Percentiles rank a stretch among this genome's conserved stretches.
Conservation (phyloP, 2,797 vertebrate genomes). For the Pseudomugil gertrudae region DNA sequence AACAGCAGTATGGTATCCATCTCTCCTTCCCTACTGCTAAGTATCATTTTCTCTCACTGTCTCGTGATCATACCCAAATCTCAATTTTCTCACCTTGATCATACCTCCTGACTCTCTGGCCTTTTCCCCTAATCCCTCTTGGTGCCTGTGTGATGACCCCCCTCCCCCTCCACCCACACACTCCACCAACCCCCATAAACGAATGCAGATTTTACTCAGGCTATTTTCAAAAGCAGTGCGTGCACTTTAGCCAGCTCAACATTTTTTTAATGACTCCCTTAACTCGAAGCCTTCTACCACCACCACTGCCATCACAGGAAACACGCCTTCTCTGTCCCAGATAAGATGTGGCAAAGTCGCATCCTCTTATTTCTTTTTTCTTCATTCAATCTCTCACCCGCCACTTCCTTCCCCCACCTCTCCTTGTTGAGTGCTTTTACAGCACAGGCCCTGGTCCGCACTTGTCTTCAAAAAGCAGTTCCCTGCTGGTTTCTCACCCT, state of each 20-base stretch:
- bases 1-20: constrained; percentile 19
- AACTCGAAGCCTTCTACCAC: constrained; percentile 63
- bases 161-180: constrained; percentile 6
- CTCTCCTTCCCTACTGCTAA: constrained; percentile 6
- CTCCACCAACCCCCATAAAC: constrained; percentile 65
- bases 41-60: constrained; percentile 14
- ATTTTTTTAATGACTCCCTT: constrained; percentile 82
- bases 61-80: constrained; percentile 43
- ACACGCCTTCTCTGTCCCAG: constrained; percentile 54
- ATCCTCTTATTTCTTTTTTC: constrained; percentile 28
- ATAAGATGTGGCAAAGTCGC: constrained; percentile 56
- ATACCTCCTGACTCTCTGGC: constrained; percentile 28
- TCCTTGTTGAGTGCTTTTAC: constrained; percentile 33
- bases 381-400: constrained; percentile 26
- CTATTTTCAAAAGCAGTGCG: constrained; percentile 73
- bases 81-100: constrained; percentile 36
- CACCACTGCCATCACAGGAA: constrained; percentile 36
- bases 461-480: constrained; percentile 47
- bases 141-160: constrained; percentile 49
- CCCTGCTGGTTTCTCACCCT: constrained; percentile 39
- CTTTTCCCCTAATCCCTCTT: constrained; percentile 60
- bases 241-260: constrained; percentile 77
- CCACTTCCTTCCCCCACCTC: background rate
- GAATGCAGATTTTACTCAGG: constrained; percentile 83
- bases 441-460: constrained; percentile 20